Evolutionary conservation across 2,113 vertebrate species (phyloP).

Genomic region (Eublepharis macularius): DNA sequence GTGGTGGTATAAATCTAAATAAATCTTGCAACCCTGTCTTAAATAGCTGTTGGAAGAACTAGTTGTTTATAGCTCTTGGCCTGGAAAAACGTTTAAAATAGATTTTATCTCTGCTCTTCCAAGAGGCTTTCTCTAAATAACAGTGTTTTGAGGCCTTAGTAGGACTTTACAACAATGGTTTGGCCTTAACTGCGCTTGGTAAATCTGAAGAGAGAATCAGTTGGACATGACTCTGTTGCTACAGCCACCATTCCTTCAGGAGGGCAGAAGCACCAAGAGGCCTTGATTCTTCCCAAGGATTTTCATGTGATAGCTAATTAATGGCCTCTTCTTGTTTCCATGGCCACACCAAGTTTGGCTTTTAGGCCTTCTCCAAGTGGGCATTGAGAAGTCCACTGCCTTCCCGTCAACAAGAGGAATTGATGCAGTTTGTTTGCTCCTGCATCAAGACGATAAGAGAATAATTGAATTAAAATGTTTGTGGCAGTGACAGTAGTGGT

Average conservation of each 20-base stretch:
- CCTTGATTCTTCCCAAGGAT: conserved; percentile 62
- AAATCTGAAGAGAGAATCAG: conserved; percentile 4
- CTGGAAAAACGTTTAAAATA: background rate
- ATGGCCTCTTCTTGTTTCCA: conserved; percentile 68
- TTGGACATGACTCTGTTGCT: conserved; percentile 8
- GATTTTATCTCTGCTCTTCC: background rate
- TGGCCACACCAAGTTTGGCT: conserved; percentile 70
- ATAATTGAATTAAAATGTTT: conserved; percentile 68
- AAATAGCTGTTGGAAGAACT: background rate
- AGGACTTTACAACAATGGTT: background rate
- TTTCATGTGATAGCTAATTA: conserved; percentile 74
- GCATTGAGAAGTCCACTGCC: conserved; percentile 64
- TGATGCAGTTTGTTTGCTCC: conserved; percentile 62
- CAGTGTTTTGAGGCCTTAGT: background rate
- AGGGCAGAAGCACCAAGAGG: conserved; percentile 51
- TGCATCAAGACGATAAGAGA: conserved; percentile 49
- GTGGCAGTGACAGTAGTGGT: too few species aligned
- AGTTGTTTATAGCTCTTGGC: background rate
- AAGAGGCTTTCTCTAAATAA: background rate
- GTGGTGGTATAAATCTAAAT: too few species aligned
- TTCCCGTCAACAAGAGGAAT: conserved; percentile 63
- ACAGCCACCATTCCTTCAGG: conserved; percentile 48
- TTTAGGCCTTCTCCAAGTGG: conserved; percentile 70
- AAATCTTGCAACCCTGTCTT: too few species aligned
- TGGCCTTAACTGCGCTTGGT: background rate